A percentile compares a stretch with the other conserved stretches of the same genome.
These are phyloP conservation scores for Glaucidium brasilianum DNA, from an alignment of 2,113 vertebrate species.

Conservation along the genomic window DNA sequence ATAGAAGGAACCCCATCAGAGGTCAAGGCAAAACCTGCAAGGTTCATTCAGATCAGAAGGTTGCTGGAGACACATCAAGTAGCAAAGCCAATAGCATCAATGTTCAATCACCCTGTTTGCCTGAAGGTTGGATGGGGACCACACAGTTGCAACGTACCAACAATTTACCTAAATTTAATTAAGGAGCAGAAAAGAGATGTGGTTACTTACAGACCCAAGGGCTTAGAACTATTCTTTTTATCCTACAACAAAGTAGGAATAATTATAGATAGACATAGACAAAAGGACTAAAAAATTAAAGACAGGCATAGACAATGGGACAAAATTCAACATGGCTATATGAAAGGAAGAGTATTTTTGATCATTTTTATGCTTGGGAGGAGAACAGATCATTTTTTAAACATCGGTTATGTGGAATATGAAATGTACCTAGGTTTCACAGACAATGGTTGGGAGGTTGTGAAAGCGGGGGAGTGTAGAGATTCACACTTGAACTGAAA, in stretches of 20 bases:
- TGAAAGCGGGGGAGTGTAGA: neutral
- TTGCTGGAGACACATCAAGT: neutral
- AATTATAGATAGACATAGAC: neutral
- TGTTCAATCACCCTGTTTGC: neutral
- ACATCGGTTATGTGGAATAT: neutral
- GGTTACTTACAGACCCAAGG: neutral
- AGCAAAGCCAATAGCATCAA: neutral
- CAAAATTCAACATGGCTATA: neutral
- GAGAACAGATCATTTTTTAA: neutral
- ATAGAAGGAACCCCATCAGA: neutral
- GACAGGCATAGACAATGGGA: neutral
- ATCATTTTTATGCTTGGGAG: neutral
- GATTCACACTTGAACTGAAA: neutral
- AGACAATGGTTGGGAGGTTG: neutral
- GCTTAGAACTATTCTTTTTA: neutral
- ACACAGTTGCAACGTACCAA: neutral
- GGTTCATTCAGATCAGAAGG: neutral
- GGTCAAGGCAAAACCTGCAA: neutral
- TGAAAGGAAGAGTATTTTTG: neutral
- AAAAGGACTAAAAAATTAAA: neutral
- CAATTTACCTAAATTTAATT: neutral
- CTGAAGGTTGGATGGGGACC: neutral
- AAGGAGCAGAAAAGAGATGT: neutral
- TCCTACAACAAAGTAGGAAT: neutral
- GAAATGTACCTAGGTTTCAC: neutral